Evolutionary conservation across 2,797 vertebrate species (phyloP).

Genomic region (Ptychadena robeensis): DNA sequence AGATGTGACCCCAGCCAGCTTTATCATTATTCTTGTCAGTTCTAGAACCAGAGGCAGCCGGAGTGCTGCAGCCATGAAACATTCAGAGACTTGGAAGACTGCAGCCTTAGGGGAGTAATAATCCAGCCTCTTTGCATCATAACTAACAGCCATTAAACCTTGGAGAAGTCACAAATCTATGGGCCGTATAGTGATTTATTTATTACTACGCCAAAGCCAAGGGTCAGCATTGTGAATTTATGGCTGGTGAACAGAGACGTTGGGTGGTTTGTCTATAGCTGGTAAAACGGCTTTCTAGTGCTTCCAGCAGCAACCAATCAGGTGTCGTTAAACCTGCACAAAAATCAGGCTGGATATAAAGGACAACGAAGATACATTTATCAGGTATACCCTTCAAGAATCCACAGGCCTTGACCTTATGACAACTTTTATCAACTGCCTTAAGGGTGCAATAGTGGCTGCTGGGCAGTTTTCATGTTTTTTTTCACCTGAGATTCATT

Average conservation of each 20-base stretch:
- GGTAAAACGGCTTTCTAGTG: background rate
- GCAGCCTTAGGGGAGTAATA: slow-evolving; percentile 62
- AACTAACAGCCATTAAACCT: slow-evolving; percentile 66
- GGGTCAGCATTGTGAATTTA: slow-evolving; percentile 52
- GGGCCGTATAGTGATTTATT: slow-evolving; percentile 65
- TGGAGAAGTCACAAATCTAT: slow-evolving; percentile 59
- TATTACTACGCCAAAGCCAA: slow-evolving; percentile 59
- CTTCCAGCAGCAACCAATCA: background rate
- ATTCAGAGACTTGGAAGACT: slow-evolving; percentile 67
- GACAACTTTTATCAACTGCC: too few relatives aligned
- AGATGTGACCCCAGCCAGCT: slow-evolving; percentile 9
- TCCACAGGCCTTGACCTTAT: too few relatives aligned
- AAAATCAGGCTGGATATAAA: background rate
- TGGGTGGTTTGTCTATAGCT: background rate
- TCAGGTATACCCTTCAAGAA: too few relatives aligned
- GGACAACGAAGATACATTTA: too few relatives aligned
- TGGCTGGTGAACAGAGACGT: slow-evolving; percentile 46
- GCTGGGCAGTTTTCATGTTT: too few relatives aligned
- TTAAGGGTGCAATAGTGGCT: too few relatives aligned
- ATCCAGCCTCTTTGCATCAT: slow-evolving; percentile 66
- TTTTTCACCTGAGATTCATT: too few relatives aligned
- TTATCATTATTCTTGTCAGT: slow-evolving; percentile 34
- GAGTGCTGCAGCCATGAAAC: slow-evolving; percentile 62
- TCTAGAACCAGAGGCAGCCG: slow-evolving; percentile 13
- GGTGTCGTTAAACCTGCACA: background rate